Evolutionary conservation across 2,797 vertebrate genomes (phyloP).

Genomic region (Enteromius radiatus): DNA sequence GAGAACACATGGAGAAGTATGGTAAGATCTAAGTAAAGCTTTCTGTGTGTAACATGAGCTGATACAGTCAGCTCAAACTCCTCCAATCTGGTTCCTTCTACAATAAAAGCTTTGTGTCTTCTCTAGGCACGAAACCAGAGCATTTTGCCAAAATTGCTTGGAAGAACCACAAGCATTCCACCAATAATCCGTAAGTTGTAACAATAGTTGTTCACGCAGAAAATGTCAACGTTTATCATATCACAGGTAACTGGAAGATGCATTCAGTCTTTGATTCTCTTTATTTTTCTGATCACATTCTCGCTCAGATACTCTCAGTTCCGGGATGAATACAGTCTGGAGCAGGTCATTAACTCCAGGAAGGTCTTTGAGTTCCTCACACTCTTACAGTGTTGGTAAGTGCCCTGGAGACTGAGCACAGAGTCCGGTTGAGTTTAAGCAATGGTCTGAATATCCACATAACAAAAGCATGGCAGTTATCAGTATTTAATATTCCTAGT

Average conservation of each 20-base stretch:
- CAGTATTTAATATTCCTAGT: neutral
- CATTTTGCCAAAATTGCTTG: constrained; percentile 98
- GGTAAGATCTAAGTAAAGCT: constrained; percentile 73
- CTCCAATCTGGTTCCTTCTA: neutral
- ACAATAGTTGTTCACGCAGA: neutral
- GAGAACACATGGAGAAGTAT: constrained; percentile 95
- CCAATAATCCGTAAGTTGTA: constrained; percentile 91
- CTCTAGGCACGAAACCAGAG: constrained; percentile 88
- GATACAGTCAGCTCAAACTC: neutral
- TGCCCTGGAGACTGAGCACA: neutral
- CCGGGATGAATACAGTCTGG: constrained; percentile 88
- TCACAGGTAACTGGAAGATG: neutral
- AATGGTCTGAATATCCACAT: neutral
- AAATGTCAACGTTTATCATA: neutral
- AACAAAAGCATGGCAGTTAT: too few relatives aligned
- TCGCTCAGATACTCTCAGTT: constrained; percentile 91
- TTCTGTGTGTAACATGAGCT: neutral
- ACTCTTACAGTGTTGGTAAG: constrained; percentile 97
- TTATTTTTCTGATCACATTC: constrained; percentile 6
- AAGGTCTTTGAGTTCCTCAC: constrained; percentile 90
- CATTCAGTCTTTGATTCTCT: neutral
- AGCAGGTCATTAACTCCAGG: constrained; percentile 87
- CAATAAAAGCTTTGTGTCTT: constrained; percentile 25
- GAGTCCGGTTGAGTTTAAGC: neutral
- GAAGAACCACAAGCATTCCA: constrained; percentile 98